phyloP scores from a whole-genome alignment of 1,140 invertebrate genomes.

The Drosophila melanica region DNA sequence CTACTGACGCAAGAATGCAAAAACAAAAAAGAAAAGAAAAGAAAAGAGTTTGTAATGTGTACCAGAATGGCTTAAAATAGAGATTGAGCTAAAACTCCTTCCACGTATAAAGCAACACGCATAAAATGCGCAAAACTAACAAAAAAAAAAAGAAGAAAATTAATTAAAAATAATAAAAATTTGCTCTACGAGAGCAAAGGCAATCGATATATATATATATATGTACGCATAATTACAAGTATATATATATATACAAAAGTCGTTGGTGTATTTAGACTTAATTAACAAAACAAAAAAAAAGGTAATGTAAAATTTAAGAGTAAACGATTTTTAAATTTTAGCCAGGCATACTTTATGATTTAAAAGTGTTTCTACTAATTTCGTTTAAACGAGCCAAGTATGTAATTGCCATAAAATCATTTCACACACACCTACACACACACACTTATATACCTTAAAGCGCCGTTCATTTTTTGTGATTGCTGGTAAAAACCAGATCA shows the following conservation, averaged over 20 bases:
- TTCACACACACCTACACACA: conserved; percentile 33
- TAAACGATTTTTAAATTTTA: conserved; percentile 28
- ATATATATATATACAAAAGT: conserved; percentile 48
- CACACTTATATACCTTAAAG: conserved; percentile 48
- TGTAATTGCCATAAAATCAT: conserved; percentile 49
- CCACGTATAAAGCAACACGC: conserved; percentile 76
- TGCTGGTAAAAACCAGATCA: conserved; percentile 62
- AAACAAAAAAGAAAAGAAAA: background rate
- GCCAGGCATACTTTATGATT: conserved; percentile 6
- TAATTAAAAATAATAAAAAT: conserved; percentile 25
- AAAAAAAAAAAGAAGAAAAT: conserved; percentile 42
- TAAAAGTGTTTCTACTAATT: conserved; percentile 8
- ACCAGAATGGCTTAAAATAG: conserved; percentile 7
- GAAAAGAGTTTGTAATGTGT: conserved; percentile 8
- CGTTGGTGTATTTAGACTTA: conserved; percentile 57
- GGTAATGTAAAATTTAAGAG: conserved; percentile 19
- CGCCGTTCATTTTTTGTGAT: conserved; percentile 81
- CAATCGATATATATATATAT: conserved; percentile 42
- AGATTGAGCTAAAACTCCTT: conserved; percentile 71
- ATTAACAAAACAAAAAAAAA: conserved; percentile 11
- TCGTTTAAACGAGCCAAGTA: conserved; percentile 9
- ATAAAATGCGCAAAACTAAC: conserved; percentile 74
- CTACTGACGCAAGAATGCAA: conserved; percentile 9
- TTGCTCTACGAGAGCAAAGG: conserved; percentile 58
- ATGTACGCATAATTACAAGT: conserved; percentile 29